These are phyloP conservation scores for Spondyliosoma cantharus DNA, from an alignment of 2,797 vertebrate genomes.

Conservation along the genomic window DNA sequence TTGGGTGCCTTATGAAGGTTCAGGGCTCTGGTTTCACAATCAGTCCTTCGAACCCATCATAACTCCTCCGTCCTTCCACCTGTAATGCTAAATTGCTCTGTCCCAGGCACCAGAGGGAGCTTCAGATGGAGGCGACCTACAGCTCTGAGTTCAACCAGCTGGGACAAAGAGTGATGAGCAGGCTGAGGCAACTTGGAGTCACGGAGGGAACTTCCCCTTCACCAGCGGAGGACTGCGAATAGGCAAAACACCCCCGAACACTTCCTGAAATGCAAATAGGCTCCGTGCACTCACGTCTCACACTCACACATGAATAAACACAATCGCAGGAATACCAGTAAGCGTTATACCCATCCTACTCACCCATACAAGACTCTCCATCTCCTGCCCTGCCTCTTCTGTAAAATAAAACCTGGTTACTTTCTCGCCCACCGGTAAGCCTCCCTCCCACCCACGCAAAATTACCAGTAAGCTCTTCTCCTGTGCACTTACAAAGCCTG, in stretches of 20 bases:
- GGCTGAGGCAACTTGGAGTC: slow-evolving; percentile 47
- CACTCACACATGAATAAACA: slow-evolving; percentile 13
- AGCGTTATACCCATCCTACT: slow-evolving; percentile 36
- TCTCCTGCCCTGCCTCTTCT: slow-evolving; percentile 28
- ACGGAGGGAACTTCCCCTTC: background rate
- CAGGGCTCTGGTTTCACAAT: background rate
- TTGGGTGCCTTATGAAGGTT: background rate
- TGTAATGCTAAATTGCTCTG: slow-evolving; percentile 17
- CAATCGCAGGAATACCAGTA: slow-evolving; percentile 13
- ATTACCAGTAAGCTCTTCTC: slow-evolving; percentile 56
- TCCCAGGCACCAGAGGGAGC: slow-evolving; percentile 59
- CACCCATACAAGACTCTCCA: slow-evolving; percentile 11
- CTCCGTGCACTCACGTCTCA: background rate
- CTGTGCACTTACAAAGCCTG: slow-evolving; percentile 52
- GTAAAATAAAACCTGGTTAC: slow-evolving; percentile 53
- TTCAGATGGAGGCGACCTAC: slow-evolving; percentile 40
- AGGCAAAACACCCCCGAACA: slow-evolving; percentile 8
- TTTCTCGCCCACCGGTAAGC: slow-evolving; percentile 57
- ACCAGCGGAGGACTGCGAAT: slow-evolving; percentile 27
- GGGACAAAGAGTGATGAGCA: slow-evolving; percentile 54
- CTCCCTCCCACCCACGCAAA: slow-evolving; percentile 61
- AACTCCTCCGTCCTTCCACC: background rate
- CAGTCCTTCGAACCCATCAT: background rate
- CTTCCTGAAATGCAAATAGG: background rate
- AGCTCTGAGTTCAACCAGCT: slow-evolving; percentile 50